A percentile compares a stretch with the other conserved stretches of the same genome.
These are phyloP conservation scores for Pseudonaja textilis DNA, from an alignment of 2,113 vertebrate genomes.

Conservation along the genomic window DNA sequence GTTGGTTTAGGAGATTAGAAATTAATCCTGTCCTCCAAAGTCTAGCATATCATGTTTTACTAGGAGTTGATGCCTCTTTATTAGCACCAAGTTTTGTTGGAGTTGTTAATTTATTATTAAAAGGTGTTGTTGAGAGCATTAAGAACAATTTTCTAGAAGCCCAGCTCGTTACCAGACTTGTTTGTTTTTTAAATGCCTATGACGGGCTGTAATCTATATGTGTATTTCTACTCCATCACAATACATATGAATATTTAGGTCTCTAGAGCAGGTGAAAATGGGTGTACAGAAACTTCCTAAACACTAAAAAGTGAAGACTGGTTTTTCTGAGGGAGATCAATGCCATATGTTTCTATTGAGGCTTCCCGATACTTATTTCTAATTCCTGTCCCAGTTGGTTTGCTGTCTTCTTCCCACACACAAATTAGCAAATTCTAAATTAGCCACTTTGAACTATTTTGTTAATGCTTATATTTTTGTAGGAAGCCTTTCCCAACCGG, in stretches of 20 bases:
- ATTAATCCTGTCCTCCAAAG: not conserved
- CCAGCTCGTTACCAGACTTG: slow-evolving; percentile 47
- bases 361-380: not conserved
- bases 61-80: slow-evolving; percentile 7
- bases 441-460: not conserved
- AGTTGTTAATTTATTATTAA: slow-evolving; percentile 16
- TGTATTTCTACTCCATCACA: not conserved
- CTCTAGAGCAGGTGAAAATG: not conserved
- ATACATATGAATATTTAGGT: not conserved
- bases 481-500: not conserved
- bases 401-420: not conserved
- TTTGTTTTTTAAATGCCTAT: slow-evolving; percentile 27
- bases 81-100: slow-evolving; percentile 10
- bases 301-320: not conserved
- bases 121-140: not conserved
- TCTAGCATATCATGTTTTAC: accelerated
- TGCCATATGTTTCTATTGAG: not conserved
- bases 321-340: not conserved
- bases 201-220: not conserved
- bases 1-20: not conserved
- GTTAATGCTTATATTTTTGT: not conserved
- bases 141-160: slow-evolving; percentile 29
- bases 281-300: not conserved
- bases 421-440: not conserved
- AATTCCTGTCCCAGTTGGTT: not conserved